These are phyloP conservation scores for Tachuris rubrigastra DNA, from an alignment of 2,113 vertebrate species.

Conservation along the genomic window DNA sequence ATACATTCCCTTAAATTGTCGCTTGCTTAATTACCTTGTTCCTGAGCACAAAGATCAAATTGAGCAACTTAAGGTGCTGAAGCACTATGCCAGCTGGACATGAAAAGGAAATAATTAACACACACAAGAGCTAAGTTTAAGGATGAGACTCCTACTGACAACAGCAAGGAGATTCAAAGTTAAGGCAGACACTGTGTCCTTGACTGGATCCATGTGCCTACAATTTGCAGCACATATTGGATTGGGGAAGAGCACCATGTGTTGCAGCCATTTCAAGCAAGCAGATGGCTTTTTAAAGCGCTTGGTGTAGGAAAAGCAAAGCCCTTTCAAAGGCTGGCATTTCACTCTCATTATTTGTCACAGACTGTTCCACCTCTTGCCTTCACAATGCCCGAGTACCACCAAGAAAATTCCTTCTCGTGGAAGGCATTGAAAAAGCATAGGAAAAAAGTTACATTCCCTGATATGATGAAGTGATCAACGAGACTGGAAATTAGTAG, in stretches of 20 bases:
- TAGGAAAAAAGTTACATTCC: not conserved
- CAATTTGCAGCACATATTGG: conserved; percentile 54
- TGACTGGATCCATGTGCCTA: conserved; percentile 48
- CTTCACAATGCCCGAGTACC: not conserved
- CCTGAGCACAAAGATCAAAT: conserved; percentile 77
- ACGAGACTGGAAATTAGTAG: not conserved
- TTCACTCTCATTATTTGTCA: conserved; percentile 45
- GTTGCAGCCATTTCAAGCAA: conserved; percentile 59
- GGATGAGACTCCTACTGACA: conserved; percentile 67
- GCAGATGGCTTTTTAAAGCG: conserved; percentile 50
- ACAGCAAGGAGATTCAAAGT: conserved; percentile 69
- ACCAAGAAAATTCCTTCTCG: not conserved
- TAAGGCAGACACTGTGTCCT: conserved; percentile 64
- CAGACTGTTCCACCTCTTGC: conserved; percentile 48
- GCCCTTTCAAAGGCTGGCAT: conserved; percentile 42
- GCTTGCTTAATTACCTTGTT: conserved; percentile 80
- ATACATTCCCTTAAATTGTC: conserved; percentile 67
- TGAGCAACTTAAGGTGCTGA: conserved; percentile 76
- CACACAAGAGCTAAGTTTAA: conserved; percentile 54
- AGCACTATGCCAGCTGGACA: conserved; percentile 70
- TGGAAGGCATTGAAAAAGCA: not conserved
- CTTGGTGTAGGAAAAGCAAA: not conserved
- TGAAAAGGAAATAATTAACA: conserved; percentile 78
- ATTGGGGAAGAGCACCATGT: conserved; percentile 29
- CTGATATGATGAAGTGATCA: not conserved